phyloP scores from a whole-genome alignment of 2,888 invertebrate species.

The Seira ritae region DNA sequence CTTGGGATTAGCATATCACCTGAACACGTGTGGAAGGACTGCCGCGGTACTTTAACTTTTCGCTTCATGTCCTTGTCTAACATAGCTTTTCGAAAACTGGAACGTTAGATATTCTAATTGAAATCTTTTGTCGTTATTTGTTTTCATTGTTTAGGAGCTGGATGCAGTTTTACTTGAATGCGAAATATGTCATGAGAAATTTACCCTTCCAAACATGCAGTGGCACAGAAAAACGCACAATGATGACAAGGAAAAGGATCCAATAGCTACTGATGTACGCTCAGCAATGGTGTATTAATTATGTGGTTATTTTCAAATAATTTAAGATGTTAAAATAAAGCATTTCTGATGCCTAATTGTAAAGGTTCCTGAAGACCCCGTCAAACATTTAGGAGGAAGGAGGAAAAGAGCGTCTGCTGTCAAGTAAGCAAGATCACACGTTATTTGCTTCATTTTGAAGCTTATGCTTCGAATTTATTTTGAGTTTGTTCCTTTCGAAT shows the following conservation, averaged over 20 bases:
- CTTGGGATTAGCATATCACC: slow-evolving; percentile 69
- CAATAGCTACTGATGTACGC: too few species aligned
- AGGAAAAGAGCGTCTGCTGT: background rate
- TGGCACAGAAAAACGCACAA: slow-evolving; percentile 67
- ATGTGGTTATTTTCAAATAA: too few species aligned
- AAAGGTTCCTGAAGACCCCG: too few species aligned
- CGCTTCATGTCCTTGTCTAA: background rate
- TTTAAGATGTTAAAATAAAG: too few species aligned
- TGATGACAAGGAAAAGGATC: background rate
- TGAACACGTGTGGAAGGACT: slow-evolving; percentile 69
- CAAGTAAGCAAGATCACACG: too few species aligned
- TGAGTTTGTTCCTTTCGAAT: too few species aligned
- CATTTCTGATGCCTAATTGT: too few species aligned
- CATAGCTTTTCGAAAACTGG: background rate
- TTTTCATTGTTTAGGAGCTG: slow-evolving; percentile 62
- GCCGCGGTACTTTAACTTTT: slow-evolving; percentile 45
- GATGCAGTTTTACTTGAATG: slow-evolving; percentile 63
- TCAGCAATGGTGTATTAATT: too few species aligned
- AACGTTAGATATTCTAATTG: background rate
- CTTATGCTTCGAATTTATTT: too few species aligned
- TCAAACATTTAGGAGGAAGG: background rate
- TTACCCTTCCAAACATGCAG: slow-evolving; percentile 57
- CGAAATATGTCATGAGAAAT: slow-evolving; percentile 63
- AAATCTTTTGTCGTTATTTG: background rate
- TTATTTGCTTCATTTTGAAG: too few species aligned